Evolutionary conservation across 1,140 invertebrate species (phyloP).

Genomic region (Drosophila prosaltans): DNA sequence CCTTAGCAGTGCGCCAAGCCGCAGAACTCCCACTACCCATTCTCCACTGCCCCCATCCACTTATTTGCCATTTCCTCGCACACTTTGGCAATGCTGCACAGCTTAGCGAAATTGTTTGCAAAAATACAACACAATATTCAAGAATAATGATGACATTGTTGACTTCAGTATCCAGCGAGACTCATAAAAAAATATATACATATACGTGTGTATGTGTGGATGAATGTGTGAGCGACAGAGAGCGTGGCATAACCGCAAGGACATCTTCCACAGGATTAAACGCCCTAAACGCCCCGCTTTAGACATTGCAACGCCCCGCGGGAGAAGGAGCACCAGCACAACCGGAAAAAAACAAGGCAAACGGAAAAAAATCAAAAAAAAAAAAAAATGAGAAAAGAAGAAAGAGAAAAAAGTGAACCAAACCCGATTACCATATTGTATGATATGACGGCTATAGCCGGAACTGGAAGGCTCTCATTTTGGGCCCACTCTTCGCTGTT

Average conservation of each 20-base stretch:
- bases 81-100: conserved; percentile 51
- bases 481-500: neutral
- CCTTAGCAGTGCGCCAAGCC: conserved; percentile 56
- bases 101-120: conserved; percentile 81
- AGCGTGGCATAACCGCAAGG: conserved; percentile 65
- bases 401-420: conserved; percentile 46
- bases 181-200: conserved; percentile 57
- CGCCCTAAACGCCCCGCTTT: conserved; percentile 77
- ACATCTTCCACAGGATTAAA: conserved; percentile 81
- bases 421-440: conserved; percentile 79
- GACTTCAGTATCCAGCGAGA: conserved; percentile 71
- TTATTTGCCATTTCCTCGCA: neutral
- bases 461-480: conserved; percentile 28
- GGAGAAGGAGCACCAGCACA: conserved; percentile 15
- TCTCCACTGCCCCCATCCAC: neutral
- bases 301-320: conserved; percentile 74
- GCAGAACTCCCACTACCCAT: neutral
- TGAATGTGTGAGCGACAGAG: neutral
- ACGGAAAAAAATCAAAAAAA: conserved; percentile 12
- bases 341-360: conserved; percentile 16
- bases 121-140: conserved; percentile 82
- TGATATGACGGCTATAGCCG: conserved; percentile 73
- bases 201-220: conserved; percentile 16
- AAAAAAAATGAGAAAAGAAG: conserved; percentile 5
- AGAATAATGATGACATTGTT: conserved; percentile 82